Conservation (phyloP, 2,888 invertebrate species). For the Luperina nickerlii region DNA sequence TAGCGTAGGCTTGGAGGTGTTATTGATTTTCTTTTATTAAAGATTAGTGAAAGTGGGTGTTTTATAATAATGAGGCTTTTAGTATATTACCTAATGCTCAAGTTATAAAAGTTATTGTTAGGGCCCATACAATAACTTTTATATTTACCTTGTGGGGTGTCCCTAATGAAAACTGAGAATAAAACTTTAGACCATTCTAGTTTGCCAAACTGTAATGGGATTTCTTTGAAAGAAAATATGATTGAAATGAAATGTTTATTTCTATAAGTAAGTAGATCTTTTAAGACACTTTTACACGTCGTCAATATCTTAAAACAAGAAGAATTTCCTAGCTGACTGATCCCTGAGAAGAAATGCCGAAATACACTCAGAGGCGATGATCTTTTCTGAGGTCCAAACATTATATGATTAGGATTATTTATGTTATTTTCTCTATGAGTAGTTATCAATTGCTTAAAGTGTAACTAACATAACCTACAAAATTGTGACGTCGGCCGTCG, state of each 20-base stretch:
- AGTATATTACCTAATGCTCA: not conserved
- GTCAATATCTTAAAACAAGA: no score
- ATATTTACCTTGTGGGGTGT: no score
- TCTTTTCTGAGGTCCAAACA: not conserved
- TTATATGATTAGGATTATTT: not conserved
- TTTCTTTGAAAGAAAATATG: not conserved
- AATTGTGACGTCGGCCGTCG: no score
- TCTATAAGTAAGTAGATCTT: not conserved
- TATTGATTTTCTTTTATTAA: constrained; percentile 53
- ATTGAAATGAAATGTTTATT: not conserved
- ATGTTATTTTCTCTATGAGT: not conserved
- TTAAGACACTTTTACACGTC: no score
- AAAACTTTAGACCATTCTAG: not conserved
- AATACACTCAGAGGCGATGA: no score
- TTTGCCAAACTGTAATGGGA: not conserved
- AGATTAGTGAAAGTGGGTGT: not conserved
- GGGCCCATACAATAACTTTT: no score
- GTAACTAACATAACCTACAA: no score
- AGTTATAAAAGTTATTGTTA: not conserved
- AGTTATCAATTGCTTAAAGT: no score
- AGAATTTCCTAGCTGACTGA: no score
- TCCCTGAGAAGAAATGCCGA: no score
- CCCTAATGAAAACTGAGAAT: not conserved
- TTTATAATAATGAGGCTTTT: not conserved
- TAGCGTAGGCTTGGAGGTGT: constrained; percentile 36